phyloP scores from a whole-genome alignment of 1,140 invertebrate genomes.

The Caenorhabditis remanei region DNA sequence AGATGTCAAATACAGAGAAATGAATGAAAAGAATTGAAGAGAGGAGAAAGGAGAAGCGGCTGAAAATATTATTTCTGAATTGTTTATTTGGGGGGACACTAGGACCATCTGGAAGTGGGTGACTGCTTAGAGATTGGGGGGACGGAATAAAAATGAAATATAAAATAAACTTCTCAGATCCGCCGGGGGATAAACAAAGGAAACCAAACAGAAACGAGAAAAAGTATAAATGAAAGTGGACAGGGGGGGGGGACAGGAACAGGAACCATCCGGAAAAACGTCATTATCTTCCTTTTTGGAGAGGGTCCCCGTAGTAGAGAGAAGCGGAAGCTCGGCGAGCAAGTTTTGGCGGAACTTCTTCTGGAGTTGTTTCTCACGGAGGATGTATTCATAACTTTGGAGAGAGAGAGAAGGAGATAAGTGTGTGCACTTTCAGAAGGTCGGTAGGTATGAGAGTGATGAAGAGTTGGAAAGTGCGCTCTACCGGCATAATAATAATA shows the following conservation, averaged over 20 bases:
- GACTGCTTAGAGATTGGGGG: neutral
- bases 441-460: too few species aligned
- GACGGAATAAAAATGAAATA: neutral
- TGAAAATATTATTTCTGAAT: neutral
- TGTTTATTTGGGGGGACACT: slow-evolving; percentile 1
- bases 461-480: too few species aligned
- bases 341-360: slow-evolving; percentile 19
- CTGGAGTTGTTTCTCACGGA: slow-evolving; percentile 26
- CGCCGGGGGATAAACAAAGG: neutral
- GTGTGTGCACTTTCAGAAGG: too few species aligned
- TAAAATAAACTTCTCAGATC: neutral
- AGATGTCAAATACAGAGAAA: slow-evolving; percentile 30
- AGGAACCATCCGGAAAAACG: slow-evolving; percentile 45
- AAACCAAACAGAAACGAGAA: neutral
- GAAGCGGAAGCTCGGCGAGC: neutral
- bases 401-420: too few species aligned
- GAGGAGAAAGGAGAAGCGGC: neutral
- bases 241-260: neutral
- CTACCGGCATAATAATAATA: too few species aligned
- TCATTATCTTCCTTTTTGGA: slow-evolving; percentile 5
- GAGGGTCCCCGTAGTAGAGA: neutral
- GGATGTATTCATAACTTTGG: neutral
- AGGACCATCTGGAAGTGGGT: slow-evolving; percentile 30
- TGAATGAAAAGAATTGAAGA: neutral
- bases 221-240: neutral